Evolutionary conservation across 2,797 vertebrate genomes (phyloP).

Genomic region (Poliocrania exsul): DNA sequence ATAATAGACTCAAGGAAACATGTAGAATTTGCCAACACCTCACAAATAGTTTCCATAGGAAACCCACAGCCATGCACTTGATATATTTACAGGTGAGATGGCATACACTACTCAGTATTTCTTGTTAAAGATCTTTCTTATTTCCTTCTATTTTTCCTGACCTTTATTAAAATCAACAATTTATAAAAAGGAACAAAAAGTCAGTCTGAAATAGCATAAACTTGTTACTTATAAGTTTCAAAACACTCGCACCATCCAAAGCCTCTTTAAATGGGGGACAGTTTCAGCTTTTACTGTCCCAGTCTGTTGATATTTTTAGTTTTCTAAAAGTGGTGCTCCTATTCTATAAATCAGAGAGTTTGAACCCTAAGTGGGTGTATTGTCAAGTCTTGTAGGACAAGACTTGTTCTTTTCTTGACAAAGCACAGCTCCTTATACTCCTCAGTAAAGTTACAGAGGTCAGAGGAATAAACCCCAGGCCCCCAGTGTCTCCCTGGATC

Average conservation of each 20-base stretch:
- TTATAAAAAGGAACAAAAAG: slow-evolving; percentile 6
- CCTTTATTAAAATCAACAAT: background rate
- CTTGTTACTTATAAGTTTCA: slow-evolving; percentile 9
- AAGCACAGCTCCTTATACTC: background rate
- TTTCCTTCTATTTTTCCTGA: background rate
- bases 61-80: background rate
- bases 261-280: background rate
- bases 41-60: background rate
- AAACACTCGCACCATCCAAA: background rate
- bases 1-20: background rate
- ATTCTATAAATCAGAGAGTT: background rate
- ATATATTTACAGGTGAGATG: background rate
- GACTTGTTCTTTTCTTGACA: background rate
- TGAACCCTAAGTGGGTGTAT: background rate
- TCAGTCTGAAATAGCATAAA: background rate
- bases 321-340: fast-evolving
- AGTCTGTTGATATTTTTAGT: background rate
- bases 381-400: background rate
- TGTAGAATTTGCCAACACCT: background rate
- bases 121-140: no score
- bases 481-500: fast-evolving
- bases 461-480: background rate
- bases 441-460: background rate
- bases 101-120: background rate
- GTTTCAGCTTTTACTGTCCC: background rate